These are phyloP conservation scores for Drosophila merina DNA, from an alignment of 2,888 invertebrate species.

Conservation along the genomic window DNA sequence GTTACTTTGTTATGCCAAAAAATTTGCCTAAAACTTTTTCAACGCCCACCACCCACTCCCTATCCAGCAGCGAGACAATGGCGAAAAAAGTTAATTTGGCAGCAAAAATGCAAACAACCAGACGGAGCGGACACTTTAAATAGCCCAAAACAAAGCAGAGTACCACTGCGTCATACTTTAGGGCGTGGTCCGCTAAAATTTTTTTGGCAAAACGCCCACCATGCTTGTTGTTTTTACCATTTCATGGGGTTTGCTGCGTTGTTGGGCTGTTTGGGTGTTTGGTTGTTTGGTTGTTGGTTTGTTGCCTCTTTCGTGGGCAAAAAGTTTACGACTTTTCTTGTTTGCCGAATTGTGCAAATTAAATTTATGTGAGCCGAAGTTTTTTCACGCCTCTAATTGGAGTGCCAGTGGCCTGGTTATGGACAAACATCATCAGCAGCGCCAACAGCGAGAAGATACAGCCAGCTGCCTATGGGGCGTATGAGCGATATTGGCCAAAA, in stretches of 20 bases:
- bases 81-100: conserved; percentile 77
- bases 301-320: conserved; percentile 46
- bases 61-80: conserved; percentile 49
- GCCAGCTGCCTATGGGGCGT: conserved; percentile 11
- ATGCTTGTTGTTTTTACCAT: conserved; percentile 39
- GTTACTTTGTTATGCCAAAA: conserved; percentile 65
- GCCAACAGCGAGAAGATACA: conserved; percentile 2
- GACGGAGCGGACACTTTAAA: conserved; percentile 59
- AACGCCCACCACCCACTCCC: conserved; percentile 5
- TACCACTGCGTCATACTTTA: conserved; percentile 65
- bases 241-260: conserved; percentile 16
- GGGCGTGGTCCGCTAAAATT: conserved; percentile 45
- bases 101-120: conserved; percentile 74
- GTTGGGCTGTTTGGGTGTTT: conserved; percentile 31
- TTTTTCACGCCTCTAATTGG: conserved; percentile 68
- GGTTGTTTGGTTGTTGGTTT: conserved; percentile 40
- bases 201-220: conserved; percentile 61
- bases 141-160: conserved; percentile 56
- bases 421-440: conserved; percentile 30
- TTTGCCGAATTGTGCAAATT: conserved; percentile 67
- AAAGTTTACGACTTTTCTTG: conserved; percentile 68
- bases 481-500: conserved; percentile 30
- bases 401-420: conserved; percentile 51
- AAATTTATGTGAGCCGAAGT: conserved; percentile 69
- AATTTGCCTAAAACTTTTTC: conserved; percentile 68